Conservation (phyloP, 2,888 invertebrate species). For the Synanthedon vespiformis region DNA sequence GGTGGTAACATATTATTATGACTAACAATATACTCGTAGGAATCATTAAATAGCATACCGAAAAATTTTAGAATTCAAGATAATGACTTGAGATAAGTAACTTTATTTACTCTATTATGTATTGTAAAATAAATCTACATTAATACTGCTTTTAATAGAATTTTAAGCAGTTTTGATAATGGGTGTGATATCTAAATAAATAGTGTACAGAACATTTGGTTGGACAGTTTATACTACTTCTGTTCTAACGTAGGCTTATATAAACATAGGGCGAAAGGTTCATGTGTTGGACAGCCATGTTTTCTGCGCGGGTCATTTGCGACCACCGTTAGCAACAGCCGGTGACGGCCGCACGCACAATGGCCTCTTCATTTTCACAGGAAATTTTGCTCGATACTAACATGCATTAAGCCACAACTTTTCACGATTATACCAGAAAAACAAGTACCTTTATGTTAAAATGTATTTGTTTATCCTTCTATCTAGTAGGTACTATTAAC, state of each 20-base stretch:
- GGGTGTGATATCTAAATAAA: too few relatives aligned
- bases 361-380: conserved; percentile 44
- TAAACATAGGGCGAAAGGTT: background rate
- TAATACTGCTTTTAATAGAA: too few relatives aligned
- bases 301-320: conserved; percentile 43
- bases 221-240: too few relatives aligned
- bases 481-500: background rate
- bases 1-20: too few relatives aligned
- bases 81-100: too few relatives aligned
- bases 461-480: background rate
- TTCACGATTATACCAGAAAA: background rate
- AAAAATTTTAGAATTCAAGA: too few relatives aligned
- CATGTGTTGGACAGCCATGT: conserved; percentile 25
- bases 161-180: too few relatives aligned
- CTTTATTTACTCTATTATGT: too few relatives aligned
- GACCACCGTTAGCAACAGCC: conserved; percentile 44
- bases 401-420: background rate
- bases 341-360: conserved; percentile 36
- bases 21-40: too few relatives aligned
- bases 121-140: too few relatives aligned
- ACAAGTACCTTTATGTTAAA: background rate
- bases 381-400: conserved; percentile 20
- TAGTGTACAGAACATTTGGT: too few relatives aligned
- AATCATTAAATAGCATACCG: too few relatives aligned
- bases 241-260: background rate